Percentiles rank a stretch among this genome's conserved stretches.
Evolutionary conservation across 1,140 invertebrate species (phyloP).

Genomic region (Teleogryllus occipitalis): DNA sequence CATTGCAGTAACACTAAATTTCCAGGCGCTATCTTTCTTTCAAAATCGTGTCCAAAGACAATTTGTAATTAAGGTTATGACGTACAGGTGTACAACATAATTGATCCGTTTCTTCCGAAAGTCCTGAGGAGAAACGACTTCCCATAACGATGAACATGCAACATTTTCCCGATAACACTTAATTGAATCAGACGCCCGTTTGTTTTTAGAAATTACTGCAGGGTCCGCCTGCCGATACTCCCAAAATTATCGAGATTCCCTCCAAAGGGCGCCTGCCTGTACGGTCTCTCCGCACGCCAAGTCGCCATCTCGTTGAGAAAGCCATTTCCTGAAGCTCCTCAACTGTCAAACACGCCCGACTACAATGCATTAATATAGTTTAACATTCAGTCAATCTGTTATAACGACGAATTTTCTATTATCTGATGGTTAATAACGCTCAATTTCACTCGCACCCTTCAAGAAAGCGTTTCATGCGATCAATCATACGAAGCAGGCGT

Average conservation of each 20-base stretch:
- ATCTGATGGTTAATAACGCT: slow-evolving; percentile 7
- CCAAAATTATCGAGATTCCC: background rate
- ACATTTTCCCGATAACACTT: background rate
- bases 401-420: background rate
- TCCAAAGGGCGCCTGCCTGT: background rate
- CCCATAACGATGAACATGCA: background rate
- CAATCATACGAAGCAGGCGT: background rate
- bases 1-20: no score
- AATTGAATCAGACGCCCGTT: background rate
- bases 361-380: background rate
- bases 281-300: background rate
- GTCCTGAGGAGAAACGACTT: background rate
- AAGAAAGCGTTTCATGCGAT: background rate
- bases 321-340: background rate
- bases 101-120: background rate
- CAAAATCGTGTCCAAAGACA: background rate
- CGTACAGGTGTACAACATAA: background rate
- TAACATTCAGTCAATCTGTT: background rate
- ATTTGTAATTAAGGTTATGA: background rate
- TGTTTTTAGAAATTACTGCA: background rate
- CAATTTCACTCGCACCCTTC: slow-evolving; percentile 6
- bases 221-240: background rate
- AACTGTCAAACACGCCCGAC: background rate
- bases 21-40: no score
- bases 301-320: background rate